Evolutionary conservation across 2,888 invertebrate species (phyloP), one percentile per base, ranked within the genome.

Genomic region (Seira ritae): DNA sequence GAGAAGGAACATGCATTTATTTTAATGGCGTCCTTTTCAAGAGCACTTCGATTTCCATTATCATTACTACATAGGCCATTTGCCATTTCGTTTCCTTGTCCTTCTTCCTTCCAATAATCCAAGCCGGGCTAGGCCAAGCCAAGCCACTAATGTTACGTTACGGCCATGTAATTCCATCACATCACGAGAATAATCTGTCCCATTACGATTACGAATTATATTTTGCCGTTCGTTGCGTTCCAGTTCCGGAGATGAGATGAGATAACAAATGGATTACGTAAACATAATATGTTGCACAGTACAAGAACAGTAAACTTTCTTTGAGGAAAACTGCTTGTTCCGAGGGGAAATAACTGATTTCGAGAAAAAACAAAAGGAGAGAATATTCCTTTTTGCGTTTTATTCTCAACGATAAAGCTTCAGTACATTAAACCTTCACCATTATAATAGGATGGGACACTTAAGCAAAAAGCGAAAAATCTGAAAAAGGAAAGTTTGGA

Each of bases 141-240:
- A 70, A 50, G 75, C 75, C 69, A 80, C 75, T 80, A 80, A 80
- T 75, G 80, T 80, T 70, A 80, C 80, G 80, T 75, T 50, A n/a
- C n/a, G n/a, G n/a, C n/a, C n/a, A n/a, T n/a, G n/a, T n/a, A n/a
- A n/a, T n/a, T n/a, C n/a, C n/a, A n/a, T n/a, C n/a, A n/a, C 72
- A 75, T 72, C 80, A 80, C 50, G 80, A 80, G 80, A 75, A 70
- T 80, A 80, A 80, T 80, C 80, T 75, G 72, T 80, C 75, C 80
- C 80, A 80, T 80, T 80, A 74, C 69, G 75, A 80, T n/a, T n/a
- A n/a, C n/a, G n/a, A n/a, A 73, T 80, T 80, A 76, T 76, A 80
- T n/a, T n/a, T n/a, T n/a, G n/a, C n/a, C n/a, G n/a, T n/a, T n/a
- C n/a, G n/a, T n/a, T n/a, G n/a, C n/a, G n/a, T n/a, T n/a, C n/a